Percentiles rank a stretch among this genome's conserved stretches.
These are phyloP conservation scores for Ectemnius cavifrons DNA, from an alignment of 2,888 invertebrate species.

Conservation along the genomic window DNA sequence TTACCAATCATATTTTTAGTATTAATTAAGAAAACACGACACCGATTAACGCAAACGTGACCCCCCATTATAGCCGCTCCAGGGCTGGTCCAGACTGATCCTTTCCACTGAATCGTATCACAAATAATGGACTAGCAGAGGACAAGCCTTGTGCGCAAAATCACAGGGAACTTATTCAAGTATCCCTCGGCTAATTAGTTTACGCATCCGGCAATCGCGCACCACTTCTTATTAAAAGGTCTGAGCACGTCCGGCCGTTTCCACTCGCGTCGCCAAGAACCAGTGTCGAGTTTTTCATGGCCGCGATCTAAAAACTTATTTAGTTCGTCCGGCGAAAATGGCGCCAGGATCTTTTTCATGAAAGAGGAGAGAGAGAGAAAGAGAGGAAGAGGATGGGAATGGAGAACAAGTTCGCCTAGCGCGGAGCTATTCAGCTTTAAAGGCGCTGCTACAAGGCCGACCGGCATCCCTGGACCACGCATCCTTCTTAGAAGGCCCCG, in stretches of 20 bases:
- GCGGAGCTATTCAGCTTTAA: slow-evolving; percentile 9
- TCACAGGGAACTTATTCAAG: too few species aligned
- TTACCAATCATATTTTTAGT: slow-evolving; percentile 32
- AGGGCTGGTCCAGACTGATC: too few species aligned
- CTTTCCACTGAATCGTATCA: too few species aligned
- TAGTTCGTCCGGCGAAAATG: neutral
- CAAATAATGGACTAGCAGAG: too few species aligned
- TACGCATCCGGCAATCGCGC: too few species aligned
- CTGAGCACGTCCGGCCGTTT: too few species aligned
- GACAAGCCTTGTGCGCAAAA: too few species aligned
- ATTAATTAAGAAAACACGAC: slow-evolving; percentile 23
- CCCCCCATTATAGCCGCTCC: neutral
- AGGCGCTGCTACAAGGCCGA: slow-evolving; percentile 31
- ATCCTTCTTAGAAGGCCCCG: slow-evolving; percentile 29
- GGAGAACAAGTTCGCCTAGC: neutral
- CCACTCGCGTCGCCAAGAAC: too few species aligned
- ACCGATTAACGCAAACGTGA: neutral
- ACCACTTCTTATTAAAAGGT: too few species aligned
- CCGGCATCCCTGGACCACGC: slow-evolving; percentile 37
- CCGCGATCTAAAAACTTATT: neutral
- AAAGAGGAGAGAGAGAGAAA: too few species aligned
- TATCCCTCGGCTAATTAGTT: too few species aligned
- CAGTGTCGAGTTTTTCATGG: neutral
- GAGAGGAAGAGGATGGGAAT: neutral
- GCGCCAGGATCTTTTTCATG: neutral